Evolutionary conservation across 2,888 invertebrate species (phyloP).

Genomic region (Ferdinandea cuprea): DNA sequence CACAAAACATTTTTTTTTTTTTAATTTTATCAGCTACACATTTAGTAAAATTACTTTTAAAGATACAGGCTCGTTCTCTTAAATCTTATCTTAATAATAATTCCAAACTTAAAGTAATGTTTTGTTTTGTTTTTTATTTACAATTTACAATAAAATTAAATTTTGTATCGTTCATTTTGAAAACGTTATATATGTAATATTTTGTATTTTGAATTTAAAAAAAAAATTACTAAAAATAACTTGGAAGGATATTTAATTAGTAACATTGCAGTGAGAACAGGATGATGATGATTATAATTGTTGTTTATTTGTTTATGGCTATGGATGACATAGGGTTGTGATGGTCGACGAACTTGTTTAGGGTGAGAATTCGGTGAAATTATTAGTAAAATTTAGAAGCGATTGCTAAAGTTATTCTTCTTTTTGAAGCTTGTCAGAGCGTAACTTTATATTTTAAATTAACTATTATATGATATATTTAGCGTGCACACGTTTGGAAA

Average conservation of each 20-base stretch:
- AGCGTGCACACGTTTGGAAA: too few relatives aligned
- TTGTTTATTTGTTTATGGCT: neutral
- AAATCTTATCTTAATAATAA: constrained; percentile 15
- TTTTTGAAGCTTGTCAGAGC: too few relatives aligned
- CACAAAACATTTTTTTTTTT: neutral
- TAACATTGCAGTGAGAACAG: constrained; percentile 18
- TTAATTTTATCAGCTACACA: constrained; percentile 25
- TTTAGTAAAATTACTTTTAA: constrained; percentile 34
- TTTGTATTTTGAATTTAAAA: neutral
- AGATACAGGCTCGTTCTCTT: constrained; percentile 17
- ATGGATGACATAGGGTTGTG: neutral
- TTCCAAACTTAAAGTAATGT: neutral
- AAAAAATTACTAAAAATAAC: neutral
- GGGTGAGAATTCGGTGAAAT: too few relatives aligned
- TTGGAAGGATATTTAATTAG: constrained; percentile 40
- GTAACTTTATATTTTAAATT: too few relatives aligned
- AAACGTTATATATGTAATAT: neutral
- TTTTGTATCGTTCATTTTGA: neutral
- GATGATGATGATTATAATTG: neutral
- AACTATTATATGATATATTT: too few relatives aligned
- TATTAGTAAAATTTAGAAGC: too few relatives aligned
- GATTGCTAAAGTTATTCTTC: too few relatives aligned
- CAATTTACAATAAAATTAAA: constrained; percentile 37
- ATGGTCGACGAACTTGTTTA: too few relatives aligned
- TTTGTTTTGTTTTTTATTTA: constrained; percentile 27